Base-by-base conservation (phyloP, 2,113 vertebrate species). In the Odocoileus hemionus region DNA sequence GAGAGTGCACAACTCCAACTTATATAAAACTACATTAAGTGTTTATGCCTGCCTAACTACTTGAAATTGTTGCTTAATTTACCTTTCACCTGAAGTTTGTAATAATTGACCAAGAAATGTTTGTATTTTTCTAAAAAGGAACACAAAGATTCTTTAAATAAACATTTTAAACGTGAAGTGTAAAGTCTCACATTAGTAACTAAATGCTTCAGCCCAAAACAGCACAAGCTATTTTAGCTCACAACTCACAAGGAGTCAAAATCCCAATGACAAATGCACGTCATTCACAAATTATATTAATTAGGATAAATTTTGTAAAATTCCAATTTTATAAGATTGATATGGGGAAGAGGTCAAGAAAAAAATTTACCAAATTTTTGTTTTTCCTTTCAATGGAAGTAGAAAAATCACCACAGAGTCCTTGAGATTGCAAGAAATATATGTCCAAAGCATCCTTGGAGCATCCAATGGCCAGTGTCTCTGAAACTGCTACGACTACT, bases 11-110 rank as follows among this genome's bases (percentile, higher is more conserved):
- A 95, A 97, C 2, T 23, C 94, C 55, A 52, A 76, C 87, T 45
- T 5, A 80, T 92, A 95, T 52, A 96, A 33, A 84, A 88, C 36
- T 8, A 36, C 50, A 98, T 97, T 95, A 96, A 96, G 97, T 89
- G 11, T n/a, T 79, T 98, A 86, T 89, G 57, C 21, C 33, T 80
- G 11, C 19, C 88, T 94, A 52, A 64, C 50, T 64, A 52, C 67
- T 45, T 93, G 55, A 12, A 97, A 94, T 94, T 57, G 47, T 82
- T 96, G 88, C 3, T 91, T 94, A 61, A 28, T 78, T 95, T 36
- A 79, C 23, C n/a, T 26, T 76, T 61, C 28, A 14, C 19, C 74
- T 76, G 9, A 97, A 91, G 0, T 47, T 86, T 98, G 6, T 97
- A 76, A 89, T 95, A 96, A 26, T 39, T 92, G 54, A n/a, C 57